Base-by-base conservation (phyloP, 2,888 invertebrate genomes). In the Agrochola lychnidis region DNA sequence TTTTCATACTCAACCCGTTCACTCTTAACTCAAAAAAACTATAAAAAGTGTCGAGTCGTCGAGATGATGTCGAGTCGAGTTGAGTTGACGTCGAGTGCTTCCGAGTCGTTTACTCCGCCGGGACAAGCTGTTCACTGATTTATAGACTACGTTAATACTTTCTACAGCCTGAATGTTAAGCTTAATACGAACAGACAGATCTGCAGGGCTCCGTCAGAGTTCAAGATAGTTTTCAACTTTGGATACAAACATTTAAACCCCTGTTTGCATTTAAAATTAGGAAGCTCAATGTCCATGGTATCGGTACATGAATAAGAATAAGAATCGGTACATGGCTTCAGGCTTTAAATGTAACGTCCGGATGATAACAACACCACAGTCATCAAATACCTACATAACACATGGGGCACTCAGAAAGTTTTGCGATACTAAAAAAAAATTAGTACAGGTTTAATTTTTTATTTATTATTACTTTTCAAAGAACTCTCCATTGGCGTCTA, bases 71-170 rank as follows among this genome's bases (percentile, higher is more conserved):
- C 42, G n/a, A 51, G 45, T 81, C 56, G 63, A 59, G 40, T 80
- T 61, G 53, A 36, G 61, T 45, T 30, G n/a, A 59, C 36, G 61
- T 84, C 42, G n/a, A 51, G 45, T 81, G 36, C 48, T 84, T 63
- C 53, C 67, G 63, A 71, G 59, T 59, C 73, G 68, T 70, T 84
- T 51, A 51, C 51, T 68, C 45, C 22, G 16, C 2, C 67, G 57
- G 40, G 70, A 45, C 59, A 40, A 68, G 53, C 81, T 61, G 74
- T 25, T 61, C 80, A 51, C 59, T 69, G 36, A 80, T 71, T 69
- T 74, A 71, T 69, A 48, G 16, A n/a, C 42, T 51, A 48, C 14
- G 14, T n/a, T 51, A 36, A 45, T 63, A 63, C 48, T 53, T 64
- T 73, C 71, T 64, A 74, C 10, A 25, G 51, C 7, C 7, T 48